Evolutionary conservation across 1,140 invertebrate species (phyloP), one percentile per base, ranked within the genome.

Genomic region (Coelopa frigida): DNA sequence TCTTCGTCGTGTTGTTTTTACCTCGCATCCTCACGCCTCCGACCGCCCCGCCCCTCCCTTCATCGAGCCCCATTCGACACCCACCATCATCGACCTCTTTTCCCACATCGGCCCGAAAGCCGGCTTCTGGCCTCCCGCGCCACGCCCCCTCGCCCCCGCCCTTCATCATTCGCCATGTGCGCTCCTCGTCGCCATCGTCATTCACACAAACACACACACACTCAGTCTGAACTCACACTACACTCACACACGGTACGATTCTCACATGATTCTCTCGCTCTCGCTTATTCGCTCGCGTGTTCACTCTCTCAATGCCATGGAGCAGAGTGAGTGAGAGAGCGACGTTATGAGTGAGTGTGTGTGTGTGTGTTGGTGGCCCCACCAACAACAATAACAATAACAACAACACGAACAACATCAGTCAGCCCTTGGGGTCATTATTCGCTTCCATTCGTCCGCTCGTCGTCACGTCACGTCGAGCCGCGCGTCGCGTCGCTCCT

Each of bases 371-470:
- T 14, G 17, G 17, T 33, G 31, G 3, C n/a, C 17, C n/a, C 31
- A 33, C 31, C 41, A 44, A 27, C 35, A 51, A 14, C 46, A 52
- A 33, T 42, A 51, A 41, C 37, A 49, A 39, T 42, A 48, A 47
- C 44, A 54, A 41, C 55, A 55, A 52, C 41, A 50, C 47, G 27
- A 45, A 44, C 41, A 49, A 35, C 32, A 42, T 22, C 44, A 48
- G 38, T 29, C 46, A 59, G 21, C 23, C 60, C 59, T 67, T 67
- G 63, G 63, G 63, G 63, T 67, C 63, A 67, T 67, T 67, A 67
- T 67, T 67, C 63, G 65, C 60, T 67, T 67, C 55, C 59, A n/a
- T n/a, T n/a, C n/a, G n/a, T n/a, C n/a, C n/a, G n/a, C n/a, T n/a
- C n/a, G n/a, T n/a, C n/a, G n/a, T n/a, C n/a, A n/a, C n/a, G n/a